Conservation (phyloP, 2,113 vertebrate genomes). For the Physeter macrocephalus region DNA sequence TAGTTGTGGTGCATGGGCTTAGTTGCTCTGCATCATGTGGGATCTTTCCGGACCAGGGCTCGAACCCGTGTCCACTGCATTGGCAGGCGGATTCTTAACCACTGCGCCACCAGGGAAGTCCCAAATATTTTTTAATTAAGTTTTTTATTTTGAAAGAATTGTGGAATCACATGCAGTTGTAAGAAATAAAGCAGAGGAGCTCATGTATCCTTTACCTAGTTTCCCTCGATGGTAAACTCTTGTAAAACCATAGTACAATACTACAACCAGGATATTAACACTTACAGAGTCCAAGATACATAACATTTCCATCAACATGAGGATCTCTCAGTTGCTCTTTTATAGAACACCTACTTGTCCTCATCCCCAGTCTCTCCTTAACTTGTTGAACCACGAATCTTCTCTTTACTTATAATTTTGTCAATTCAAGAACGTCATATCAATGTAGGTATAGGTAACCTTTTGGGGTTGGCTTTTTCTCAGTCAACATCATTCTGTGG, state of each 20-base stretch:
- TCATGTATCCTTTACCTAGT: background rate
- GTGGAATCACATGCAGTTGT: background rate
- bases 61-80: no score
- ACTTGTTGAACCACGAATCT: background rate
- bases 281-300: background rate
- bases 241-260: background rate
- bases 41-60: no score
- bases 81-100: no score
- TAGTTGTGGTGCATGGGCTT: no score
- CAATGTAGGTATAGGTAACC: background rate
- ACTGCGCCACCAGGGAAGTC: no score
- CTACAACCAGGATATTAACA: background rate
- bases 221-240: background rate
- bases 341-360: background rate
- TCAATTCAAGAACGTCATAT: background rate
- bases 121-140: background rate
- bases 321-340: background rate
- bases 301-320: background rate
- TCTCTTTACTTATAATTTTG: background rate
- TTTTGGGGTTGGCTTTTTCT: background rate
- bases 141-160: background rate
- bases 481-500: background rate
- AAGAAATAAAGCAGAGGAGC: background rate
- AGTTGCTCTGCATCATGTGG: no score
- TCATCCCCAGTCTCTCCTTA: background rate